Evolutionary conservation across 1,140 invertebrate genomes (phyloP).

Genomic region (Gryllus bimaculatus): DNA sequence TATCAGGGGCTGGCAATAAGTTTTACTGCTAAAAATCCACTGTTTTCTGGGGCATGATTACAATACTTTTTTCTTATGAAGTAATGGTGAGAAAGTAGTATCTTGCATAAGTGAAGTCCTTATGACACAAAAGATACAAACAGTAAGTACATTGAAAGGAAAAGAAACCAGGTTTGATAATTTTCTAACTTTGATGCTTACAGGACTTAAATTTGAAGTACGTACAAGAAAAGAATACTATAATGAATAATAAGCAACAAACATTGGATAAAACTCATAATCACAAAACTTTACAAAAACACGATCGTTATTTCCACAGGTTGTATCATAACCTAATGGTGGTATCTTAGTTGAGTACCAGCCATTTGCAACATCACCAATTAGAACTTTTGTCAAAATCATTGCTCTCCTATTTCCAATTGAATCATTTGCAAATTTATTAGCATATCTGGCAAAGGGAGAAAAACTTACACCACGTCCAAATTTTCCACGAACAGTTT

Average conservation of each 20-base stretch:
- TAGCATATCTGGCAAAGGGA: not conserved
- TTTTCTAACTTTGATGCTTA: no score
- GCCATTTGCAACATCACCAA: not conserved
- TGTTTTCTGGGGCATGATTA: no score
- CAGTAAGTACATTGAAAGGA: no score
- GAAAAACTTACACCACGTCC: conserved; percentile 14
- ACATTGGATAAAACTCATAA: conserved; percentile 12
- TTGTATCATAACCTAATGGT: not conserved
- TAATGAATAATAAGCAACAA: not conserved
- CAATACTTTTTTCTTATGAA: no score
- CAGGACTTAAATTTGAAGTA: no score
- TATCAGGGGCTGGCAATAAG: no score
- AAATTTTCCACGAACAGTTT: conserved; percentile 1
- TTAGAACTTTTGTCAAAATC: not conserved
- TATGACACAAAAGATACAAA: no score
- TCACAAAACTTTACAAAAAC: conserved; percentile 10
- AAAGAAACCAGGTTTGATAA: no score
- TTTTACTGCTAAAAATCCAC: no score
- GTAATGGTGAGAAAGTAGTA: no score
- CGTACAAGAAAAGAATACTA: no score
- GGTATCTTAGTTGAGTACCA: not conserved
- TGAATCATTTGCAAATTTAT: not conserved
- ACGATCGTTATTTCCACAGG: not conserved
- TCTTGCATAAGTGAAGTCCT: no score
- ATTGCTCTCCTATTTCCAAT: not conserved